Conservation (phyloP, 2,888 invertebrate genomes). For the Pandemis cinnamomeana region DNA sequence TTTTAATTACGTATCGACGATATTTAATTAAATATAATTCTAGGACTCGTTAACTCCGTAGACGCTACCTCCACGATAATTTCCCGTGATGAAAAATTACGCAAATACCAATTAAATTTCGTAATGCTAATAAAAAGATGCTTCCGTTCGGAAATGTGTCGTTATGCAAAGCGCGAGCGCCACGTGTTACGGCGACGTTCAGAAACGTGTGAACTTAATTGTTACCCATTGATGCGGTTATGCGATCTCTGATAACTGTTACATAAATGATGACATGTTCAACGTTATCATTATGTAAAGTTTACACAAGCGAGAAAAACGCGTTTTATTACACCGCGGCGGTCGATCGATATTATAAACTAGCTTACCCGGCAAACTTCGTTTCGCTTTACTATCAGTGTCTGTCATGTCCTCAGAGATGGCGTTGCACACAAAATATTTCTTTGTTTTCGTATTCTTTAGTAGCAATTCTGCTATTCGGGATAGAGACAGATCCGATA, state of each 20-base stretch:
- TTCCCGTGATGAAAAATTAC: conserved; percentile 7
- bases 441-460: too few species aligned
- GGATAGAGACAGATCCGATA: too few species aligned
- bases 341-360: neutral
- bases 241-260: conserved; percentile 14
- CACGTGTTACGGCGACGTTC: neutral
- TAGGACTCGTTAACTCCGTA: too few species aligned
- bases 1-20: too few species aligned
- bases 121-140: conserved; percentile 5
- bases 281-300: neutral
- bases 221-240: conserved; percentile 19
- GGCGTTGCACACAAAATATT: too few species aligned
- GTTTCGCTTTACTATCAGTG: too few species aligned
- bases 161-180: conserved; percentile 29
- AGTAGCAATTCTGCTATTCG: too few species aligned
- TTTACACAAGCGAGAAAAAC: neutral
- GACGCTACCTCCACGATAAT: neutral
- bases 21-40: too few species aligned
- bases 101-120: neutral
- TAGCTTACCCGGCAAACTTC: too few species aligned
- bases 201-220: conserved; percentile 36
- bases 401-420: too few species aligned
- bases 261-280: conserved; percentile 6
- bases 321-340: neutral
- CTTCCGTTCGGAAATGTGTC: conserved; percentile 31